Evolutionary conservation across 2,888 invertebrate species (phyloP).

Genomic region (Caenorhabditis panamensis): DNA sequence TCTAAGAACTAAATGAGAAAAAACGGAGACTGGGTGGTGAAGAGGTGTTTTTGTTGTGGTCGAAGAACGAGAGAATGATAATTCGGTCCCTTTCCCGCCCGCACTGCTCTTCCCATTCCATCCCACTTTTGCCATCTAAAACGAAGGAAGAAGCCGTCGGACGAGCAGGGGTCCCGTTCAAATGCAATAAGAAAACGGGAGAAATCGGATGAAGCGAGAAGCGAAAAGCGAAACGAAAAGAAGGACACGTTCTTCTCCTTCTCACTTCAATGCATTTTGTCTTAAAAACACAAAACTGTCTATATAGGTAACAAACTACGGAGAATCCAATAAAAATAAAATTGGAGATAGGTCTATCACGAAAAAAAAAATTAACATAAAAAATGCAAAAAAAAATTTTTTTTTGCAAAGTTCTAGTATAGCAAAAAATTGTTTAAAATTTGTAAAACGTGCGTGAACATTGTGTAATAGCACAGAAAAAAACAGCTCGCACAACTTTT

Average conservation of each 20-base stretch:
- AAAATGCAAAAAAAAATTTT: no score
- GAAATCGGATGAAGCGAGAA: constrained; percentile 42
- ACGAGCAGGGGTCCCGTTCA: constrained; percentile 36
- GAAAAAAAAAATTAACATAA: no score
- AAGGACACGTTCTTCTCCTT: constrained; percentile 51
- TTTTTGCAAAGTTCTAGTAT: no score
- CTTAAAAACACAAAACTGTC: no score
- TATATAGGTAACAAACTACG: no score
- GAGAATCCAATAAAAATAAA: no score
- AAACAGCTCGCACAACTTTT: no score
- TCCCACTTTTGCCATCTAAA: constrained; percentile 37
- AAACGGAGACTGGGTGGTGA: not conserved
- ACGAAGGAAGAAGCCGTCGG: not conserved
- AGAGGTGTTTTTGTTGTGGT: constrained; percentile 19
- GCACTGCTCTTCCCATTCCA: constrained; percentile 20
- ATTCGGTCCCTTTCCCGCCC: constrained; percentile 34
- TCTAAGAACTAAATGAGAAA: not conserved
- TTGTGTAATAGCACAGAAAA: no score
- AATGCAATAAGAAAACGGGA: constrained; percentile 55
- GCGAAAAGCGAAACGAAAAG: constrained; percentile 15
- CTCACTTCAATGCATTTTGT: constrained; percentile 52
- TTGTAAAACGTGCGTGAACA: no score
- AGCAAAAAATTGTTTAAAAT: no score
- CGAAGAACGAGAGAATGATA: constrained; percentile 32
- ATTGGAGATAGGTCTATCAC: no score